Evolutionary conservation across 2,888 invertebrate genomes (phyloP).

Genomic region (Agriopis leucophaearia): DNA sequence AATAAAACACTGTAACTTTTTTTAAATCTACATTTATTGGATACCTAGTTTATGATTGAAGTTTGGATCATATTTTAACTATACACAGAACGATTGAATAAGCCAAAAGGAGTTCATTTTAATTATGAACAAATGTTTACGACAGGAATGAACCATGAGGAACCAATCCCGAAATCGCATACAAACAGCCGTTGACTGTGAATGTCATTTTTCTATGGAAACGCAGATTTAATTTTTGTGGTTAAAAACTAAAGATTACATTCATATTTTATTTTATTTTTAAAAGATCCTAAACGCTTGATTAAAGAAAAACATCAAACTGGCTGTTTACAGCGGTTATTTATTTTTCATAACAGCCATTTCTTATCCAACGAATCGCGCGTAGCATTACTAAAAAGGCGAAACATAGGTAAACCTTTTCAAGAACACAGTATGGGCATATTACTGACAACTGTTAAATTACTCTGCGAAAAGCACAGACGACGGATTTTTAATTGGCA

Average conservation of each 20-base stretch:
- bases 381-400: conserved; percentile 50
- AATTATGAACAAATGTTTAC: too few relatives aligned
- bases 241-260: too few relatives aligned
- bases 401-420: conserved; percentile 42
- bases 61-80: too few relatives aligned
- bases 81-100: too few relatives aligned
- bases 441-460: too few relatives aligned
- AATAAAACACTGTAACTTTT: too few relatives aligned
- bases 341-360: conserved; percentile 47
- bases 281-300: not conserved
- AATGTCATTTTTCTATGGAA: too few relatives aligned
- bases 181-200: too few relatives aligned
- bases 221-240: too few relatives aligned
- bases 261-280: not conserved
- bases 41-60: not conserved
- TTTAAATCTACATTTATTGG: not conserved
- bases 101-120: too few relatives aligned
- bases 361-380: conserved; percentile 48
- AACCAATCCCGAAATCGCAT: too few relatives aligned
- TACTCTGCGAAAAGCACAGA: not conserved
- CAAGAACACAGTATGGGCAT: conserved; percentile 19
- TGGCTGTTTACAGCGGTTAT: conserved; percentile 44
- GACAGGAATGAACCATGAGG: too few relatives aligned
- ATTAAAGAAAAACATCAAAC: conserved; percentile 36
- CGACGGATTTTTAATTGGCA: not conserved